Conservation (phyloP, 1,140 invertebrate genomes). For the Cecropterus lyciades region DNA sequence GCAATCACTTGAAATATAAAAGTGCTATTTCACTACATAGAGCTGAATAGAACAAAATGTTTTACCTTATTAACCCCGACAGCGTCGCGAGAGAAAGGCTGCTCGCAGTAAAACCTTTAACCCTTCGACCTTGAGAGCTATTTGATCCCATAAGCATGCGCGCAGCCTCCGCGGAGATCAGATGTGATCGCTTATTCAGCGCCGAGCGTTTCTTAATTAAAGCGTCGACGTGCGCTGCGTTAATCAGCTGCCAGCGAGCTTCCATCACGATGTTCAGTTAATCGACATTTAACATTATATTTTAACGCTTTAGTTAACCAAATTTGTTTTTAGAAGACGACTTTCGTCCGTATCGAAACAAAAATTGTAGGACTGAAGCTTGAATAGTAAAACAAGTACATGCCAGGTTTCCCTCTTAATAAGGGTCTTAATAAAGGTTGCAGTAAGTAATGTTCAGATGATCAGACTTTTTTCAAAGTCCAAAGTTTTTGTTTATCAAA, state of each 20-base stretch:
- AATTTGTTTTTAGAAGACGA: too few relatives aligned
- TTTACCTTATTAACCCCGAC: not conserved
- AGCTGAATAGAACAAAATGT: not conserved
- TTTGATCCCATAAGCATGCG: conserved; percentile 6
- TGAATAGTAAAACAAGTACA: too few relatives aligned
- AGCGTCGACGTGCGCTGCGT: not conserved
- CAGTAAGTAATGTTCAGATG: too few relatives aligned
- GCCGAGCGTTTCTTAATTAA: conserved; percentile 5
- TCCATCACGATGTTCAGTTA: not conserved
- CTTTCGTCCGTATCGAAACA: too few relatives aligned
- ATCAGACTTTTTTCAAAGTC: too few relatives aligned
- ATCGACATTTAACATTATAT: not conserved
- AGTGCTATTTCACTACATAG: too few relatives aligned
- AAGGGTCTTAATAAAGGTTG: too few relatives aligned
- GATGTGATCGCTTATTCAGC: conserved; percentile 4
- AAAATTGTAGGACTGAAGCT: too few relatives aligned
- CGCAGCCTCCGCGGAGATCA: conserved; percentile 6
- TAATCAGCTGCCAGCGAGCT: not conserved
- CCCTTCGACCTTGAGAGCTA: conserved; percentile 5
- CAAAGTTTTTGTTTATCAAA: too few relatives aligned
- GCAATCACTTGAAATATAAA: too few relatives aligned
- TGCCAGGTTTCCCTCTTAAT: too few relatives aligned
- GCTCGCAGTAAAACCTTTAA: conserved; percentile 1
- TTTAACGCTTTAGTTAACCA: too few relatives aligned
- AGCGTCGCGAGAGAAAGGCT: not conserved